Conservation (phyloP, 2,888 invertebrate species). For the Cetonia aurata region DNA sequence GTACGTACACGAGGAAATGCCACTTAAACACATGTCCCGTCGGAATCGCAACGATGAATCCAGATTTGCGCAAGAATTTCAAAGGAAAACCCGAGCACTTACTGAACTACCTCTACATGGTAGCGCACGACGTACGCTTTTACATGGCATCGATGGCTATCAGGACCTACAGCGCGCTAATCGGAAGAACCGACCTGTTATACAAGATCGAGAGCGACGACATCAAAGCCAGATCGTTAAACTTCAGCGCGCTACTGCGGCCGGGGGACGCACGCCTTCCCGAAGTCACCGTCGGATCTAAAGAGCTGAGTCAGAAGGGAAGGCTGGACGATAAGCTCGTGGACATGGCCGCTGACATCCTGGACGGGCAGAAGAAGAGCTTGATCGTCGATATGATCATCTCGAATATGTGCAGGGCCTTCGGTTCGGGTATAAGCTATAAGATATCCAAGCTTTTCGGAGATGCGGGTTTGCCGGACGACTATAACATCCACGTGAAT, state of each 20-base stretch:
- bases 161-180: slow-evolving; percentile 76
- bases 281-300: slow-evolving; percentile 91
- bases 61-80: slow-evolving; percentile 93
- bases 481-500: slow-evolving; percentile 80
- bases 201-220: slow-evolving; percentile 79
- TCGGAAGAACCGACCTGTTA: slow-evolving; percentile 92
- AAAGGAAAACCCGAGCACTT: slow-evolving; percentile 98
- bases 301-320: slow-evolving; percentile 69
- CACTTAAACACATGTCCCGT: slow-evolving; percentile 99
- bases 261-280: slow-evolving; percentile 92
- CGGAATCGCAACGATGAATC: slow-evolving; percentile 99
- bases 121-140: slow-evolving; percentile 95
- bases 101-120: slow-evolving; percentile 96
- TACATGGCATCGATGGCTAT: slow-evolving; percentile 95
- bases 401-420: slow-evolving; percentile 92
- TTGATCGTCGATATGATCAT: slow-evolving; percentile 84
- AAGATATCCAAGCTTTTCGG: slow-evolving; percentile 93
- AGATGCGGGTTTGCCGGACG: slow-evolving; percentile 87
- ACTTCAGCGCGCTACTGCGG: slow-evolving; percentile 87
- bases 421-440: slow-evolving; percentile 94
- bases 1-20: slow-evolving; percentile 99
- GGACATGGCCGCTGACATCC: slow-evolving; percentile 78
- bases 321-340: slow-evolving; percentile 84
- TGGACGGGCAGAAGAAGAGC: slow-evolving; percentile 78
- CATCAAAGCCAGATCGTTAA: slow-evolving; percentile 85